Conservation (phyloP, 2,113 vertebrate species). For the Salvator merianae region DNA sequence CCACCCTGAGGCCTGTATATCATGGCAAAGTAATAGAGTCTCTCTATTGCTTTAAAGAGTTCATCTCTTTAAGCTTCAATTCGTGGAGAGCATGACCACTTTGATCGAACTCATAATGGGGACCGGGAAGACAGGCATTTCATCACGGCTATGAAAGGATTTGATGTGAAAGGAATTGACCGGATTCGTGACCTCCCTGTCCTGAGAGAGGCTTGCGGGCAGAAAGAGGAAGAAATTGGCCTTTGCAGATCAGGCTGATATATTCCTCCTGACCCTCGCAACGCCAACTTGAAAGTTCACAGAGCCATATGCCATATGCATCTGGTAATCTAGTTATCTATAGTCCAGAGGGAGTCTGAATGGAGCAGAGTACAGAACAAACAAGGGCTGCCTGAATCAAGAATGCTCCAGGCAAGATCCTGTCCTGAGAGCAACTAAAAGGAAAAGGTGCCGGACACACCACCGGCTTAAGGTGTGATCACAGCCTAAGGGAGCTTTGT, state of each 20-base stretch:
- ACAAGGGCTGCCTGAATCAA: not conserved
- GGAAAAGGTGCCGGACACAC: not conserved
- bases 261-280: slow-evolving; percentile 39
- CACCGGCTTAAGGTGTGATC: too few relatives aligned
- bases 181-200: slow-evolving; percentile 46
- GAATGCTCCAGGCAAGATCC: not conserved
- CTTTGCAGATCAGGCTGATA: slow-evolving; percentile 29
- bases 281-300: slow-evolving; percentile 26
- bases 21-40: slow-evolving; percentile 71
- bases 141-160: slow-evolving; percentile 75
- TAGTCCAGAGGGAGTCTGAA: slow-evolving; percentile 38
- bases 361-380: not conserved
- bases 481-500: too few relatives aligned
- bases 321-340: slow-evolving; percentile 45
- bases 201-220: slow-evolving; percentile 32
- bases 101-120: slow-evolving; percentile 71
- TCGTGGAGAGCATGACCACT: slow-evolving; percentile 75
- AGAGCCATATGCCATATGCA: slow-evolving; percentile 29
- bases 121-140: slow-evolving; percentile 62
- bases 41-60: slow-evolving; percentile 78
- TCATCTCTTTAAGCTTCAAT: slow-evolving; percentile 78
- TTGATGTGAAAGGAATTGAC: slow-evolving; percentile 27
- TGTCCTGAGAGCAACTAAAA: not conserved
- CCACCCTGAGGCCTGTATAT: slow-evolving; percentile 61
- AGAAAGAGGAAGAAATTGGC: slow-evolving; percentile 12